phyloP scores from a whole-genome alignment of 23 tunicate species.

The Aplidium turbinatum region DNA sequence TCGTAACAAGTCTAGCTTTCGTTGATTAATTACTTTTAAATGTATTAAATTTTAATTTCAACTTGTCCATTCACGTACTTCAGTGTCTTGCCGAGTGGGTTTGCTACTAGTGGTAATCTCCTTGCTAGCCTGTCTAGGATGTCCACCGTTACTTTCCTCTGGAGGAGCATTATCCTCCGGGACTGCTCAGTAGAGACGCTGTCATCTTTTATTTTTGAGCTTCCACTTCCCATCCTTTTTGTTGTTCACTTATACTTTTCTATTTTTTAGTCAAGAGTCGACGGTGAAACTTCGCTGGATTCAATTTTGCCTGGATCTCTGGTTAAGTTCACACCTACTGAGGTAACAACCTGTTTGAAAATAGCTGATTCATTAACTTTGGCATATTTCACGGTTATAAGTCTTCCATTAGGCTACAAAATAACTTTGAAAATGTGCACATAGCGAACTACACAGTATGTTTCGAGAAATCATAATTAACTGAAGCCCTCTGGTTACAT shows the following conservation, averaged over 20 bases:
- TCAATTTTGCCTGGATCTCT: conserved; percentile 52
- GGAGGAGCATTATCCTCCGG: conserved; percentile 36
- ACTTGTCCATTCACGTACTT: conserved; percentile 23
- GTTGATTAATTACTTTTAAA: neutral
- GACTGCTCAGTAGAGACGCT: neutral
- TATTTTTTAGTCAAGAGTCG: conserved; percentile 21
- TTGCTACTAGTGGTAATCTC: conserved; percentile 40
- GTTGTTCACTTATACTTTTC: neutral
- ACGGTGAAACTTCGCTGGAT: conserved; percentile 53
- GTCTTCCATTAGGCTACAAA: too few species aligned
- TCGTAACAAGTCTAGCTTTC: too few species aligned
- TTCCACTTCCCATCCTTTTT: conserved; percentile 27
- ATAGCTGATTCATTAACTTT: too few species aligned
- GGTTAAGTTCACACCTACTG: conserved; percentile 34
- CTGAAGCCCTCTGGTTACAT: too few species aligned
- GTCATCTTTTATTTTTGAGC: neutral
- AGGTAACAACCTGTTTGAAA: neutral
- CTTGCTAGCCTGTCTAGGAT: conserved; percentile 64
- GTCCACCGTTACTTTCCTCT: conserved; percentile 71
- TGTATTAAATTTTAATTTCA: neutral
- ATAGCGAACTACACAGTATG: too few species aligned
- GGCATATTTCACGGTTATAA: too few species aligned
- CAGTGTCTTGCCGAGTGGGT: conserved; percentile 53
- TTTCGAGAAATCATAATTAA: too few species aligned
- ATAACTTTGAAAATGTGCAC: too few species aligned